Base-by-base conservation (phyloP, 2,888 invertebrate species). In the Polydrusus cervinus region DNA sequence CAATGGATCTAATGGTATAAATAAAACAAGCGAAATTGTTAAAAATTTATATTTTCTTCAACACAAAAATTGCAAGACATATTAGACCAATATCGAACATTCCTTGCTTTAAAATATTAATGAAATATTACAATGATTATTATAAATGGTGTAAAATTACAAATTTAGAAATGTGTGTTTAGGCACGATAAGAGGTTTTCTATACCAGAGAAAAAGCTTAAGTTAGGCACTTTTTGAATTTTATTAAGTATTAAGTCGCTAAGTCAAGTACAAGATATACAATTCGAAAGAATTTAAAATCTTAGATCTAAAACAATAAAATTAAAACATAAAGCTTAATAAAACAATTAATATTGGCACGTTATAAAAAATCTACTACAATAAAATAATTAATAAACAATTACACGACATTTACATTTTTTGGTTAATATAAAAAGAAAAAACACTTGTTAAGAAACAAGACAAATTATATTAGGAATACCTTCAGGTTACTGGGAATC, bases 281-380 rank as follows among this genome's bases (percentile, higher is more conserved):
- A 70, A 60, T 61, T 53, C 65, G 34, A 70, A 38, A 49, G 38
- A 70, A 43, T 43, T 57, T 60, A 45, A 65, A 38, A 43, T 45
- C 49, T 30, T 38, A 65, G 1, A 49, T 43, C 51, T 51, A 64
- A 43, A 38, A 53, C 55, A 45, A 66, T 45, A 49, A 62, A 40
- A 60, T 53, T 57, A 68, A 68, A 64, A 47, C 47, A 55, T 65
- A 61, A 61, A 61, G 66, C 67, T 68, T 67, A 66, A 47, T 72
- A 66, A 66, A 71, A 75, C 34, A 64, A 75, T 67, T 51, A 73
- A 69, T 76, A 76, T 76, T 76, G 76, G 76, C 76, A 76, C 76
- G 69, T 73, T 65, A 73, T 68, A 76, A 76, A 75, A 72, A 45
- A 51, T 75, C 62, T 68, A 68, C 47, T 71, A 69, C 57, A 74